A percentile compares a stretch with the other conserved stretches of the same genome.
Conservation (phyloP, 2,113 vertebrate species). For the Microtus ochrogaster region DNA sequence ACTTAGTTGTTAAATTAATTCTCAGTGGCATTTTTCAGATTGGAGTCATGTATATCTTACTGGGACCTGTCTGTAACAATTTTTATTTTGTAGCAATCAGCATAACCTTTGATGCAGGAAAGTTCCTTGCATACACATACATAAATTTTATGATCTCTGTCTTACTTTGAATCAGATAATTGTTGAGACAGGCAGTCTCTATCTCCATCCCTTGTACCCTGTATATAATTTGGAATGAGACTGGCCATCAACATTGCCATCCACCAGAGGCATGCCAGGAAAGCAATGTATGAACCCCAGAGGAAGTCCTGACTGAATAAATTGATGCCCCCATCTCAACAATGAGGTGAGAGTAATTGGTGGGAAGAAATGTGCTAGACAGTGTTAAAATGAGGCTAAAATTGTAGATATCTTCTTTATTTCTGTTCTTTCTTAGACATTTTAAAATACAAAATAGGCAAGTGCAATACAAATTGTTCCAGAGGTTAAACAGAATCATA, state of each 20-base stretch:
- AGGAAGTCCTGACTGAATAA: not conserved
- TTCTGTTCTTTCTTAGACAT: not conserved
- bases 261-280: not conserved
- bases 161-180: not conserved
- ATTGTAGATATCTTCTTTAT: not conserved
- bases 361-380: not conserved
- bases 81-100: not conserved
- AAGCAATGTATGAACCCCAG: not conserved
- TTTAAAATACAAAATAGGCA: constrained; percentile 14
- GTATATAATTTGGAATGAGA: not conserved
- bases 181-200: not conserved
- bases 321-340: not conserved
- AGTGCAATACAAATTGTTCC: not conserved
- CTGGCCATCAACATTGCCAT: not conserved
- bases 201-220: not conserved
- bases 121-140: not conserved
- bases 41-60: not conserved
- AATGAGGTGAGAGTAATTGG: not conserved
- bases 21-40: not conserved
- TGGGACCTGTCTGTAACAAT: not conserved
- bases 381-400: constrained; percentile 20
- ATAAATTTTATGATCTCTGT: not conserved
- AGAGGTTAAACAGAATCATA: constrained; percentile 4
- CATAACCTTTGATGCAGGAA: not conserved
- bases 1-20: not conserved